A percentile compares a stretch with the other conserved stretches of the same genome.
phyloP scores from a whole-genome alignment of 2,888 invertebrate species.

The Nipponacmea schrenckii region DNA sequence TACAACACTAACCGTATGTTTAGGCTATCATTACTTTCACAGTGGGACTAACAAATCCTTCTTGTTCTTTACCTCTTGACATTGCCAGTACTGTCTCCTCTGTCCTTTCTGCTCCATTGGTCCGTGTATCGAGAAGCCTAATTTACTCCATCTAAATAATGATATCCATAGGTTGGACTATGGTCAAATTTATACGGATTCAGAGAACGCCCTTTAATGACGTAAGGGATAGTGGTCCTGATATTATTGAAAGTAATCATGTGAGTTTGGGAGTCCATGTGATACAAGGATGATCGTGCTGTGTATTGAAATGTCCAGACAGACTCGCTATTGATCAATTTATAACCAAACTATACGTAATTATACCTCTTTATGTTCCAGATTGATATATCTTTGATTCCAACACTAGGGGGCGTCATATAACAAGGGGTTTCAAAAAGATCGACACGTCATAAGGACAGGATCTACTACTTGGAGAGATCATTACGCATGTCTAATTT shows the following conservation, averaged over 20 bases:
- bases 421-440: background rate
- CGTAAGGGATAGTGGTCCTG: background rate
- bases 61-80: constrained; percentile 3
- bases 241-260: too few relatives aligned
- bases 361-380: background rate
- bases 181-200: background rate
- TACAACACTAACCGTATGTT: background rate
- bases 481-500: constrained; percentile 3
- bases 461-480: background rate
- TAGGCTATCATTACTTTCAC: constrained; percentile 2
- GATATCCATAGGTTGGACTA: background rate
- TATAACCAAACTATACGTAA: constrained; percentile 1
- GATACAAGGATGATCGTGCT: too few relatives aligned
- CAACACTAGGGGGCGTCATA: background rate
- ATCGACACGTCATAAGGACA: background rate
- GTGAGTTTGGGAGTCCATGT: too few relatives aligned
- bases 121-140: constrained; percentile 4
- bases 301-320: background rate
- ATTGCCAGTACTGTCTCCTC: background rate
- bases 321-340: background rate
- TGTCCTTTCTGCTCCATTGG: constrained; percentile 7
- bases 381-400: constrained; percentile 1
- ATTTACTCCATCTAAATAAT: background rate
- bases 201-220: background rate
- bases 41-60: background rate